phyloP scores from a whole-genome alignment of 2,797 vertebrate genomes.

The Lepus townsendii region DNA sequence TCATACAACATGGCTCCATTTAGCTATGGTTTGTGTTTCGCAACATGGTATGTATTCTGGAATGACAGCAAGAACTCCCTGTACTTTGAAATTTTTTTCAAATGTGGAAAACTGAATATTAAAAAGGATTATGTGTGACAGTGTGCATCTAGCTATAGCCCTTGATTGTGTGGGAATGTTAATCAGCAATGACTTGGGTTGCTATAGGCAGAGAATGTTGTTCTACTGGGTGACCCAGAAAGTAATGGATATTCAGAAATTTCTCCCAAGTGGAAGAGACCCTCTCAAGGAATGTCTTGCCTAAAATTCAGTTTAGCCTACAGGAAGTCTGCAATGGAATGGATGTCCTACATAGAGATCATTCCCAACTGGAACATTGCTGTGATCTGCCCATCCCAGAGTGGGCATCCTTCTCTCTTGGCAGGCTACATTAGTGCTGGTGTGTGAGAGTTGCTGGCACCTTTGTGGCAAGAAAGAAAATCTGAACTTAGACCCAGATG shows the following conservation, averaged over 20 bases:
- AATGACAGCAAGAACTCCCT: background rate
- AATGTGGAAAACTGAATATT: slow-evolving; percentile 30
- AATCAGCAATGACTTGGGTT: background rate
- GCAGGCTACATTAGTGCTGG: background rate
- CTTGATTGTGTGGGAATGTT: background rate
- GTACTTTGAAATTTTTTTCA: background rate
- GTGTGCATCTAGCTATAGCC: background rate
- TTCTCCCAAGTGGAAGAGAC: slow-evolving; percentile 2
- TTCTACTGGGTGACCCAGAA: background rate
- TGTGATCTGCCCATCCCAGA: background rate
- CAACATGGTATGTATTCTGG: background rate
- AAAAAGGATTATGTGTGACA: background rate
- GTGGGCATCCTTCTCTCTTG: background rate
- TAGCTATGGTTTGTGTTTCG: background rate
- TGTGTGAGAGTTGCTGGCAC: background rate
- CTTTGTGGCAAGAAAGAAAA: background rate
- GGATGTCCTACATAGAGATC: background rate
- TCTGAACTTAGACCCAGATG: background rate
- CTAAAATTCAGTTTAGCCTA: background rate
- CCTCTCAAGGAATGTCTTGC: slow-evolving; percentile 26
- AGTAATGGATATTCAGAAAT: background rate
- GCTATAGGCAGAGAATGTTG: background rate
- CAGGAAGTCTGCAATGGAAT: background rate
- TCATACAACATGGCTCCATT: background rate
- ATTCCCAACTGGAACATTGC: background rate